phyloP scores from a whole-genome alignment of 2,113 vertebrate genomes.

The Piliocolobus tephrosceles region DNA sequence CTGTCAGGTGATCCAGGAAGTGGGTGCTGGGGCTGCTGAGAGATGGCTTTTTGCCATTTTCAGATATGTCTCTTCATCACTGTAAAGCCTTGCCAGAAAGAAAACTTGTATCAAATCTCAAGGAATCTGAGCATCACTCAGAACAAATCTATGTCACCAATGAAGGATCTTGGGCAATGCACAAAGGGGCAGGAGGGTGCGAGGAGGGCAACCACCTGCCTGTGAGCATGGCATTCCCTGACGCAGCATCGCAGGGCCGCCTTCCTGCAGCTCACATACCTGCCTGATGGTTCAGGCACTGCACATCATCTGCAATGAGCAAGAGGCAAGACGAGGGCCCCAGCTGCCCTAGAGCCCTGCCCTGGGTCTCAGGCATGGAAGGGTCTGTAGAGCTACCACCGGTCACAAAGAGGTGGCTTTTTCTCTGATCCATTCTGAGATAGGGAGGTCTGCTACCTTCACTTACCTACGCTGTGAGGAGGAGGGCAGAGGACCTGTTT shows the following conservation, averaged over 20 bases:
- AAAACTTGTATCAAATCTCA: neutral
- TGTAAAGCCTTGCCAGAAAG: neutral
- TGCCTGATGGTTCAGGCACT: neutral
- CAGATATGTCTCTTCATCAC: neutral
- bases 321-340: neutral
- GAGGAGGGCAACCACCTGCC: neutral
- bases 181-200: neutral
- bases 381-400: accelerated
- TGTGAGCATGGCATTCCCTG: accelerated
- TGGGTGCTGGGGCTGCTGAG: accelerated
- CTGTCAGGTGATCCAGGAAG: neutral
- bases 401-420: accelerated
- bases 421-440: neutral
- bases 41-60: neutral
- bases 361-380: neutral
- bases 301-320: accelerated
- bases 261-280: too few relatives aligned
- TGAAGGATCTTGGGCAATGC: neutral
- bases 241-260: too few relatives aligned
- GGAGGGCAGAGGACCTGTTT: neutral
- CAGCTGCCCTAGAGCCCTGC: accelerated
- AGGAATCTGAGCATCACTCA: neutral
- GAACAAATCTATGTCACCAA: neutral
- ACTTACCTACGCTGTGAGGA: neutral
- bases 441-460: accelerated